Percentiles rank a stretch among this genome's conserved stretches.
phyloP scores from a whole-genome alignment of 2,888 invertebrate species.

The Cerastoderma edule region DNA sequence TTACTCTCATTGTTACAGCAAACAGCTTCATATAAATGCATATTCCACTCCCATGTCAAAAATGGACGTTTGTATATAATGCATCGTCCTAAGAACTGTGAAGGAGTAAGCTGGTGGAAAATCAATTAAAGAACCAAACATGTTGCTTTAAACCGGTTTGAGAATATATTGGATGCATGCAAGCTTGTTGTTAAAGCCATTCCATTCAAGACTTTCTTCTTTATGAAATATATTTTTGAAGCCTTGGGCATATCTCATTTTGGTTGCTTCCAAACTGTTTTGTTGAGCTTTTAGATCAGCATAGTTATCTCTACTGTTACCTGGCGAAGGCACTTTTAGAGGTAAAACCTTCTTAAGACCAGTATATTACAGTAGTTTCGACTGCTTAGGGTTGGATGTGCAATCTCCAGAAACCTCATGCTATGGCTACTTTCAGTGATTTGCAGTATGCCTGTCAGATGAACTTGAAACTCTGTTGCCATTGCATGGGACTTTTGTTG shows the following conservation, averaged over 20 bases:
- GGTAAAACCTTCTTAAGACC: not conserved
- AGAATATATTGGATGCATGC: constrained; percentile 17
- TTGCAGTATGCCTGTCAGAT: constrained; percentile 27
- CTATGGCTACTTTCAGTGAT: not conserved
- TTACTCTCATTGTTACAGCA: constrained; percentile 21
- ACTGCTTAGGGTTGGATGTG: not conserved
- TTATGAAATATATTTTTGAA: constrained; percentile 15
- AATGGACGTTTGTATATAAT: constrained; percentile 21
- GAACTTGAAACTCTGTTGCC: constrained; percentile 34
- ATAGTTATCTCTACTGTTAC: not conserved
- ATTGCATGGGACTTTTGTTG: constrained; percentile 31
- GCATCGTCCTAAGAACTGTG: constrained; percentile 26
- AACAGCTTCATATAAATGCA: constrained; percentile 28
- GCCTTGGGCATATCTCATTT: constrained; percentile 14
- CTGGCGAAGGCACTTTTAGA: not conserved
- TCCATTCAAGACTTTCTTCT: constrained; percentile 21
- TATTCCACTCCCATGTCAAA: constrained; percentile 27
- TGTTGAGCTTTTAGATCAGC: constrained; percentile 10
- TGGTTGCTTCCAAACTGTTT: not conserved
- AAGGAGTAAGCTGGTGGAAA: constrained; percentile 27
- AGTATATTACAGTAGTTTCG: not conserved
- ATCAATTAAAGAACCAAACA: constrained; percentile 29
- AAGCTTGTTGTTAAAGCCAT: constrained; percentile 28
- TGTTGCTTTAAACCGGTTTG: constrained; percentile 12
- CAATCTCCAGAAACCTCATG: not conserved